Evolutionary conservation across 2,888 invertebrate genomes (phyloP).

Genomic region (Eupithecia vulgata): DNA sequence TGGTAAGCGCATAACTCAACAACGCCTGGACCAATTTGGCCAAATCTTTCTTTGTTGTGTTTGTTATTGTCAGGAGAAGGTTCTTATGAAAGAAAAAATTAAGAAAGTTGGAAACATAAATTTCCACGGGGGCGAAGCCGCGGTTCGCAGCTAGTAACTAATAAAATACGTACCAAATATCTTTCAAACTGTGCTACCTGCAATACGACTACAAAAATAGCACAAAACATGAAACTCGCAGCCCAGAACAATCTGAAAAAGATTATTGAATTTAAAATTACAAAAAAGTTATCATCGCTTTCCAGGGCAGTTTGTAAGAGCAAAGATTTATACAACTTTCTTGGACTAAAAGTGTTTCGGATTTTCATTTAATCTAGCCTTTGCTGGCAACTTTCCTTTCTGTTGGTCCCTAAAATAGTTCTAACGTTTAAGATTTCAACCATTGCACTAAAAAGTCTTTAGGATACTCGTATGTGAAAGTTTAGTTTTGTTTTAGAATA

Average conservation of each 20-base stretch:
- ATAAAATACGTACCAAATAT: conserved; percentile 61
- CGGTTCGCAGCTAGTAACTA: too few species aligned
- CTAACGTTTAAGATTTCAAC: background rate
- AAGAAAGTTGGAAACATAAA: too few species aligned
- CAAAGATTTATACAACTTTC: background rate
- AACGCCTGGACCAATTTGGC: too few species aligned
- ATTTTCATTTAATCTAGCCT: conserved; percentile 12
- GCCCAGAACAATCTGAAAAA: conserved; percentile 71
- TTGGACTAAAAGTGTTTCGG: conserved; percentile 9
- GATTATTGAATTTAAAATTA: conserved; percentile 8
- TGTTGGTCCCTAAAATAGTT: background rate
- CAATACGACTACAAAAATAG: conserved; percentile 57
- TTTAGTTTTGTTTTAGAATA: background rate
- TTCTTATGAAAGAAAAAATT: too few species aligned
- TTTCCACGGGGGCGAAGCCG: too few species aligned
- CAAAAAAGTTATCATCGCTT: conserved; percentile 11
- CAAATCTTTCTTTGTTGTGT: too few species aligned
- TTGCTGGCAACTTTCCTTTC: background rate
- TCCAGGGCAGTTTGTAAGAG: conserved; percentile 5
- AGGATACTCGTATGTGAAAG: background rate
- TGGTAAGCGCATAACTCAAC: too few species aligned
- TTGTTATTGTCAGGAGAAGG: too few species aligned
- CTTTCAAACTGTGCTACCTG: conserved; percentile 63
- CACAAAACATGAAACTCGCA: conserved; percentile 55
- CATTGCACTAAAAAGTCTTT: background rate